Evolutionary conservation across 1,140 invertebrate genomes (phyloP).

Genomic region (Panulirus ornatus): DNA sequence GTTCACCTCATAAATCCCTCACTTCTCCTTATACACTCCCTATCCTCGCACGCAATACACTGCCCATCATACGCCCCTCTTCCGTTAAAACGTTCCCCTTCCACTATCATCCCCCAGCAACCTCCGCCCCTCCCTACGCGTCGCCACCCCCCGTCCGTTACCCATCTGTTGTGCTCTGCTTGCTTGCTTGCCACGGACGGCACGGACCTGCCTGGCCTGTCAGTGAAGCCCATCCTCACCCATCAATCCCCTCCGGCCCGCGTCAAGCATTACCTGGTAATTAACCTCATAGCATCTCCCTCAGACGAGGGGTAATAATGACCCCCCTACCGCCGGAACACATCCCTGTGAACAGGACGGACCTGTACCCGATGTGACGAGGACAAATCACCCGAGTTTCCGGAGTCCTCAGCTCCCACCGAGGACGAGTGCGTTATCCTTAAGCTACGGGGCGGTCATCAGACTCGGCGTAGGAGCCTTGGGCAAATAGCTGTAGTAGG

Average conservation of each 20-base stretch:
- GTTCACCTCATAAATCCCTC: too few species aligned
- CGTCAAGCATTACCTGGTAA: constrained; percentile 3
- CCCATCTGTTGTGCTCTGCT: not conserved
- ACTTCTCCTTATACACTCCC: too few species aligned
- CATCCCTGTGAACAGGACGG: not conserved
- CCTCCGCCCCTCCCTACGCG: not conserved
- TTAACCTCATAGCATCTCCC: constrained; percentile 19
- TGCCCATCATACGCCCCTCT: too few species aligned
- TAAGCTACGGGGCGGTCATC: not conserved
- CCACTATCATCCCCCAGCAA: too few species aligned
- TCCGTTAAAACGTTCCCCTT: too few species aligned
- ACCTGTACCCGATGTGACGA: constrained; percentile 13
- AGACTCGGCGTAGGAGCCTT: not conserved
- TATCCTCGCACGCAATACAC: too few species aligned
- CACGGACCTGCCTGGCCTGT: too few species aligned
- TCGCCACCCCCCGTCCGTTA: not conserved
- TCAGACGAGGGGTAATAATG: not conserved
- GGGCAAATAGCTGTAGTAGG: not conserved
- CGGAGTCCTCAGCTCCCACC: not conserved
- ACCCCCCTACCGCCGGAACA: too few species aligned
- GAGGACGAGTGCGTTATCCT: not conserved
- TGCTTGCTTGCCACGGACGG: not conserved
- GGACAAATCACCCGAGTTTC: constrained; percentile 6
- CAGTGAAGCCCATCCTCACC: not conserved
- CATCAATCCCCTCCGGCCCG: constrained; percentile 11